Evolutionary conservation across 1,140 invertebrate species (phyloP).

Genomic region (Macrostomum lignano): DNA sequence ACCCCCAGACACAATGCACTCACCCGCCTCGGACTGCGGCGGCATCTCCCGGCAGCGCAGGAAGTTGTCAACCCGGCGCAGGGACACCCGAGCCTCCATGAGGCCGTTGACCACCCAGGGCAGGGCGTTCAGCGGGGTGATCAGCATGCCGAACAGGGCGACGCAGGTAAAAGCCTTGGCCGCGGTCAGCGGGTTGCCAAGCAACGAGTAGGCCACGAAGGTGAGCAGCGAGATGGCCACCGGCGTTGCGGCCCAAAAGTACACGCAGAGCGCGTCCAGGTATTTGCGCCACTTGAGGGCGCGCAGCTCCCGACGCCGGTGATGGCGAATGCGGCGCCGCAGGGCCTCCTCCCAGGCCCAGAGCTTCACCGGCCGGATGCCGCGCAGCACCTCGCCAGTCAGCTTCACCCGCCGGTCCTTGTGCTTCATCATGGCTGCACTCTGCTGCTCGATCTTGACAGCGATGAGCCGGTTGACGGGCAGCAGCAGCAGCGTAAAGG

Average conservation of each 20-base stretch:
- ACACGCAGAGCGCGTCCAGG: constrained; percentile 86
- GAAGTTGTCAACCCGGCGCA: constrained; percentile 25
- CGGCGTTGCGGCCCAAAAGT: constrained; percentile 94
- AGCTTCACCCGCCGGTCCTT: constrained; percentile 63
- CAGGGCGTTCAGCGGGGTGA: constrained; percentile 73
- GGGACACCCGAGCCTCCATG: constrained; percentile 46
- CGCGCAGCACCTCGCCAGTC: constrained; percentile 42
- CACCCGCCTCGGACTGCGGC: too few species aligned
- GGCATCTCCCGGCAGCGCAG: too few species aligned
- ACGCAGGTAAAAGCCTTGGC: constrained; percentile 58
- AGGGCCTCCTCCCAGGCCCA: constrained; percentile 77
- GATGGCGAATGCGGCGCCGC: constrained; percentile 33
- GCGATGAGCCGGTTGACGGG: constrained; percentile 73
- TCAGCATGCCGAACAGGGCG: constrained; percentile 76
- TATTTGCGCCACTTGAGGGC: constrained; percentile 47
- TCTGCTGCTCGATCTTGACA: constrained; percentile 55
- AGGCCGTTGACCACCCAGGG: constrained; percentile 92
- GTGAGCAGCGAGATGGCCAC: constrained; percentile 69
- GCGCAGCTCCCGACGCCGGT: constrained; percentile 16
- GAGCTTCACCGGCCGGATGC: constrained; percentile 62
- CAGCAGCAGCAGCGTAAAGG: constrained; percentile 56
- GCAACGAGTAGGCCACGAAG: constrained; percentile 52
- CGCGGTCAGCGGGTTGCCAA: constrained; percentile 49
- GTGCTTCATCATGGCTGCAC: constrained; percentile 53
- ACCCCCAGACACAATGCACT: too few species aligned